Percentiles rank a stretch among this genome's conserved stretches.
These are phyloP conservation scores for Ectropis grisescens DNA, from an alignment of 1,140 invertebrate species.

Conservation along the genomic window DNA sequence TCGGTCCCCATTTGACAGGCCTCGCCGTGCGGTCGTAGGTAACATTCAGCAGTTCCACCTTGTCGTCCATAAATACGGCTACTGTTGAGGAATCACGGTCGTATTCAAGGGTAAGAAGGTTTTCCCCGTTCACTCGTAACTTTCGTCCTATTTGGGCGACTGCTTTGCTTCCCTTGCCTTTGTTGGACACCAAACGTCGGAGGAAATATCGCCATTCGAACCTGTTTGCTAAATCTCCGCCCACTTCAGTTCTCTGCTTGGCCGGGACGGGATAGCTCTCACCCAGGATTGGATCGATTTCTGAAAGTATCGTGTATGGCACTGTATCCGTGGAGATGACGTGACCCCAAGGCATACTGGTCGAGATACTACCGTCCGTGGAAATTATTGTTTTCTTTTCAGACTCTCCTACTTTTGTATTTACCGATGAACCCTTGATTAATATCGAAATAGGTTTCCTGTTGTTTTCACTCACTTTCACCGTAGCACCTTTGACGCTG, in stretches of 20 bases:
- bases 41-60: constrained; percentile 89
- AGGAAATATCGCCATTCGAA: constrained; percentile 96
- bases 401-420: constrained; percentile 83
- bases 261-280: constrained; percentile 93
- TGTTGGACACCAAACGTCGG: constrained; percentile 75
- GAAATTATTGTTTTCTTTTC: constrained; percentile 84
- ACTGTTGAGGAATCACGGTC: constrained; percentile 91
- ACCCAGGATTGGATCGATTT: constrained; percentile 85
- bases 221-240: constrained; percentile 90
- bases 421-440: constrained; percentile 89
- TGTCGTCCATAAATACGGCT: constrained; percentile 90
- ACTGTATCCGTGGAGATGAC: constrained; percentile 88
- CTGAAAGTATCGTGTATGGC: constrained; percentile 85
- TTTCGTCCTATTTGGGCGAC: constrained; percentile 88
- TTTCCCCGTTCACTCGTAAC: constrained; percentile 90
- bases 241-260: constrained; percentile 90
- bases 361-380: constrained; percentile 86
- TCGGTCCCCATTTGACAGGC: constrained; percentile 90
- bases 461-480: constrained; percentile 87
- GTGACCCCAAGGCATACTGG: constrained; percentile 86
- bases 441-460: constrained; percentile 86
- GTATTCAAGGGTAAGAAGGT: constrained; percentile 92
- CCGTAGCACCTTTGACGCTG: constrained; percentile 88
- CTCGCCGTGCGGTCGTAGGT: constrained; percentile 93
- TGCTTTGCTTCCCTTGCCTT: constrained; percentile 74